Base-by-base conservation (phyloP, 2,113 vertebrate species). In the Calidris pugnax region DNA sequence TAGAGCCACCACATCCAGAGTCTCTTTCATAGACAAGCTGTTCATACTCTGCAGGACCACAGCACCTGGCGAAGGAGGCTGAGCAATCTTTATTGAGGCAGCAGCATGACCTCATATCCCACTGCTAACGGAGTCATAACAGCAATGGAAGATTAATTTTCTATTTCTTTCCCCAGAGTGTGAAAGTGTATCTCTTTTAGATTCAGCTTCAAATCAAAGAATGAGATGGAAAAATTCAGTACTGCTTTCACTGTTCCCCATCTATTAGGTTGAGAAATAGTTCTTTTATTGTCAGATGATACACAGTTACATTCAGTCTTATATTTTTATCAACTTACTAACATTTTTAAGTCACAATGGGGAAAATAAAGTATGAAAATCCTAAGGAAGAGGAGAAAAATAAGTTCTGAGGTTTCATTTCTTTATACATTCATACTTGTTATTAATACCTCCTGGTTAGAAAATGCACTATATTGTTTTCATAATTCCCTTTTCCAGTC, bases 101-200 rank as follows among this genome's bases (percentile, higher is more conserved):
- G 47, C 79, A 84, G 51, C 74, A 50, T 74, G 90, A 96, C 90
- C 90, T 96, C 83, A 60, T 86, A 88, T 45, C 75, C 85, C 0
- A 6, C 92, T 93, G 93, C 37, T 93, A 95, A 63, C 14, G 2
- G 78, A 95, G 64, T 39, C 92, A 88, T 89, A 96, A 90, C 59
- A 93, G 85, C 72, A 93, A 80, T 55, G 78, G 55, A 93, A 97
- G 93, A 93, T 88, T 91, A 91, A 96, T 94, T 95, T 89, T 91
- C 85, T 66, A 3, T 79, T 91, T 93, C 75, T 93, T 96, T 96
- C 28, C 68, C 57, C 59, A 67, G 78, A 80, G 67, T 63, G 62
- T 74, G 67, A 86, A 90, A 96, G 26, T 59, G 20, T 67, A n/a
- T 71, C 37, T 57, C 62, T 91, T 62, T 53, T 69, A 77, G 21